Percentiles rank a stretch among this genome's conserved stretches.
Evolutionary conservation across 1,140 invertebrate species (phyloP).

Genomic region (Gonatopus flavifemur): DNA sequence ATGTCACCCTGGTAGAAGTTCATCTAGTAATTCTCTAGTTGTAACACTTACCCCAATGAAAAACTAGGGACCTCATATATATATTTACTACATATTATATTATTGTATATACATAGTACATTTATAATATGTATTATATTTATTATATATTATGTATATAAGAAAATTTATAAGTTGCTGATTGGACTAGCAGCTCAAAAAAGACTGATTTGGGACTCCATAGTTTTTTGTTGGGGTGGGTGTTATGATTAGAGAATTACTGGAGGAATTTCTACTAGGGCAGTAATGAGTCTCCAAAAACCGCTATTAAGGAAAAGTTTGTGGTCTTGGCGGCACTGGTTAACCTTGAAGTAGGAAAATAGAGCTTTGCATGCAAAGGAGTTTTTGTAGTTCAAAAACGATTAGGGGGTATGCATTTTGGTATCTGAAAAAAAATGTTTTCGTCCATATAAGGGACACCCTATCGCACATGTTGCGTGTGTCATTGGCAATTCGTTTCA

Average conservation of each 20-base stretch:
- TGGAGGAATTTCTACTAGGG: too few species aligned
- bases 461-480: background rate
- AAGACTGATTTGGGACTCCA: too few species aligned
- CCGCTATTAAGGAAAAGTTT: background rate
- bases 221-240: too few species aligned
- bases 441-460: background rate
- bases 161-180: too few species aligned
- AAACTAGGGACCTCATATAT: too few species aligned
- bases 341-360: background rate
- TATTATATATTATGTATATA: background rate
- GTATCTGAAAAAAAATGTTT: background rate
- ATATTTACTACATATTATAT: background rate
- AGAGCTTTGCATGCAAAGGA: background rate
- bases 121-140: background rate
- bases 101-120: background rate
- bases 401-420: background rate
- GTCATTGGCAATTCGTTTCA: too few species aligned
- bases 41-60: too few species aligned
- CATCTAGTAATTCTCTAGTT: too few species aligned
- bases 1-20: too few species aligned
- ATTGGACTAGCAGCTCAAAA: too few species aligned
- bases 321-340: background rate
- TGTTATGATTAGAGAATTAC: too few species aligned
- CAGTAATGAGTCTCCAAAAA: background rate
- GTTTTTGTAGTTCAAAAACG: background rate